Conservation (phyloP, 1,140 invertebrate genomes). For the Macrobrachium nipponense region DNA sequence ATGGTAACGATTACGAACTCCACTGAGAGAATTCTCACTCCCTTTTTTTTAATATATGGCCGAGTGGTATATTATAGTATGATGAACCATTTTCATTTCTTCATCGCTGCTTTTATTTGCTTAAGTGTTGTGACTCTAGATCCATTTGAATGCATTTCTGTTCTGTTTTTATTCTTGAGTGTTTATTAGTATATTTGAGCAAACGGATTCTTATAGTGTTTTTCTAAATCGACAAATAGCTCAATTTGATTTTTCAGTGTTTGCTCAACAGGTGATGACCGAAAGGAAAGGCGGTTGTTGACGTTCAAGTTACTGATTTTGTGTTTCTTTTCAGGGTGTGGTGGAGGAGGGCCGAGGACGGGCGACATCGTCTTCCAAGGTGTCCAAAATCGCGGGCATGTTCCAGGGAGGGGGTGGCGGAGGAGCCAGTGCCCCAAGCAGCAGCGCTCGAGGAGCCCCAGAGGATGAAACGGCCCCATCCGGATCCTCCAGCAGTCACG, state of each 20-base stretch:
- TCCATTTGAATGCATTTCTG: not conserved
- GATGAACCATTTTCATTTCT: not conserved
- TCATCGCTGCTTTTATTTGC: not conserved
- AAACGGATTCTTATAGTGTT: not conserved
- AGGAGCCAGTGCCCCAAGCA: conserved; percentile 79
- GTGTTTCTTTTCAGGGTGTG: conserved; percentile 40
- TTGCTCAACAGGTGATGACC: no score
- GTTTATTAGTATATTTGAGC: not conserved
- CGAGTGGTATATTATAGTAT: not conserved
- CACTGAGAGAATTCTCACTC: not conserved
- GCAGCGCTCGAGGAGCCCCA: conserved; percentile 89
- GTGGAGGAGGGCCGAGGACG: conserved; percentile 48
- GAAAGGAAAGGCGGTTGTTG: not conserved
- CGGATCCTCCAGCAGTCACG: conserved; percentile 1
- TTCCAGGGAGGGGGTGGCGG: conserved; percentile 74
- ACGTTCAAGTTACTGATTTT: not conserved
- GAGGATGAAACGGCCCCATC: conserved; percentile 87
- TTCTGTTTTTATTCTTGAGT: conserved; percentile 4
- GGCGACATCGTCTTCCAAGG: conserved; percentile 74
- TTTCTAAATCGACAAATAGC: not conserved
- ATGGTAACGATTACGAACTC: no score
- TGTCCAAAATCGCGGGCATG: conserved; percentile 90
- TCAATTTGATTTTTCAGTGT: not conserved
- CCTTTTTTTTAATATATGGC: not conserved
- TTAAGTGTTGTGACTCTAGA: not conserved